Evolutionary conservation across 2,113 vertebrate genomes (phyloP), one percentile per base, ranked within the genome.

Genomic region (Istiophorus platypterus): DNA sequence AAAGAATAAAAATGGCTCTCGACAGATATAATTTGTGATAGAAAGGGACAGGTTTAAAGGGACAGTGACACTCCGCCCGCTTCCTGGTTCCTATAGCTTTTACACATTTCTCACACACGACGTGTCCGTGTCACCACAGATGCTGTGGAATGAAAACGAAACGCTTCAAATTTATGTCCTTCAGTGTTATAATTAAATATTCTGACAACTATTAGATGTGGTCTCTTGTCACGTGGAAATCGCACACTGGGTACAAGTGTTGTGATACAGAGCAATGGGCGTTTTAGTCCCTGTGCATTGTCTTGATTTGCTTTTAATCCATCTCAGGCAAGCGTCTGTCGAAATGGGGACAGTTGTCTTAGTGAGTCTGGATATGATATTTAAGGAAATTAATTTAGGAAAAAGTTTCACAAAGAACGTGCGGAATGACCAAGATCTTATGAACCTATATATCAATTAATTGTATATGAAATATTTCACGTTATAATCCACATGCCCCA

Each of bases 31-130:
- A 75, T 82, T 65, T 63, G 70, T 78, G 84, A 81, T 78, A 88
- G 85, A 87, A 58, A 82, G 90, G 89, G 92, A 92, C 91, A 88
- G 49, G 47, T 94, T 94, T 94, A 95, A 95, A 95, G 94, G 47
- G 91, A 93, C 92, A 94, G 94, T 66, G 84, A 75, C 86, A n/a
- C 65, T n/a, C 71, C 20, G 73, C 76, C 82, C 78, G 74, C 89
- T 89, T 91, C 86, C 88, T 87, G 88, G 37, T 90, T 91, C 77
- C 41, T 72, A 82, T 15, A 66, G 68, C 82, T 45, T n/a, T n/a
- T 5, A 10, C 26, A 58, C 42, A n/a, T 51, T 80, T 41, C 2
- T 6, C 41, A 22, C 4, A 39, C 69, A 31, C 82, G 63, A 66
- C 65, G 37, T 57, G 65, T 71, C 49, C 20, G 1, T 47, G 5